A percentile compares a stretch with the other conserved stretches of the same genome.
phyloP scores from a whole-genome alignment of 2,113 vertebrate genomes.

The Anguilla rostrata region DNA sequence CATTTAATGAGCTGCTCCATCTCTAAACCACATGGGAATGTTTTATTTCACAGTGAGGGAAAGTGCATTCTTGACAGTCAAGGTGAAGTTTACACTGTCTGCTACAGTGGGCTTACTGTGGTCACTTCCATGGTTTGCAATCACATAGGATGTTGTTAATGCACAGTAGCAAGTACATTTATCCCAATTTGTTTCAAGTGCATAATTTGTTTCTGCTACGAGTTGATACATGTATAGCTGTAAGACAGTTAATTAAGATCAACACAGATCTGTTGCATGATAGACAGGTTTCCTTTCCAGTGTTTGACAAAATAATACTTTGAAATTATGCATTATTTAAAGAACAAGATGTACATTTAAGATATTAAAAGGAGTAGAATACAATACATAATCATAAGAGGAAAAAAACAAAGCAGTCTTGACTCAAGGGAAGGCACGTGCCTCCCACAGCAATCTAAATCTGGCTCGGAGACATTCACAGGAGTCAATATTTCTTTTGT shows the following conservation, averaged over 20 bases:
- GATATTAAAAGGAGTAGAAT: background rate
- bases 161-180: too few species aligned
- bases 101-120: too few species aligned
- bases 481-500: background rate
- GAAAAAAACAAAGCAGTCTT: background rate
- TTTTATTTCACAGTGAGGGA: too few species aligned
- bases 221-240: background rate
- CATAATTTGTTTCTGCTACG: background rate
- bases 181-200: too few species aligned
- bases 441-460: background rate
- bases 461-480: background rate
- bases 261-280: background rate
- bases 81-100: too few species aligned
- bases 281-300: background rate
- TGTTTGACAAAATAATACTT: conserved; percentile 3
- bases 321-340: conserved; percentile 3
- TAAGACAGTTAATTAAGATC: conserved; percentile 4
- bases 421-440: background rate
- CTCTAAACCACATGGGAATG: too few species aligned
- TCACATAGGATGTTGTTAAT: too few species aligned
- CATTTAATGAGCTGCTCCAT: too few species aligned
- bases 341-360: background rate
- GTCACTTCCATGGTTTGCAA: too few species aligned
- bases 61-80: too few species aligned
- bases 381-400: background rate